Base-by-base conservation (phyloP, 2,797 vertebrate species). In the Peromyscus attwateri region DNA sequence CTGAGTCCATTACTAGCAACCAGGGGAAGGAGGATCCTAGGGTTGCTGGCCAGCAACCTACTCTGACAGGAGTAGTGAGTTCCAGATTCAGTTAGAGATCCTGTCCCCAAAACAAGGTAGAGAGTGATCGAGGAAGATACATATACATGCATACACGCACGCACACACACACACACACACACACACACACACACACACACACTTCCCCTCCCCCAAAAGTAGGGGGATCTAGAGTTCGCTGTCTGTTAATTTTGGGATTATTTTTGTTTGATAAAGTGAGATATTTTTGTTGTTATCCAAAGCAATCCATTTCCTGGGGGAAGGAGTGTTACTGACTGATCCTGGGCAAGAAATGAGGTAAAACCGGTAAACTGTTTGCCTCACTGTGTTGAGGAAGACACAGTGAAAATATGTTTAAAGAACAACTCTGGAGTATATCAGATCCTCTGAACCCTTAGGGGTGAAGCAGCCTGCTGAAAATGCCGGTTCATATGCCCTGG, bases 401-500 rank as follows among this genome's bases (percentile, higher is more conserved):
- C 2, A 34, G 37, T 55, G 93, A 81, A 79, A 77, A 19, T 37
- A 76, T 29, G 95, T 89, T 95, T 97, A 31, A 34, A 93, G 89
- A 88, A 71, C 87, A 96, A 91, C 76, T 90, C 95, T 96, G 96
- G 77, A 96, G 95, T 93, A 81, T 96, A 91, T 77, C 85, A 89
- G 87, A 66, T 71, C 71, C 62, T 92, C 83, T 97, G 85, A 96
- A 98, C 93, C 89, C 40, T 85, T 12, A 34, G 34, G 14, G 96
- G 84, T 82, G 93, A 85, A 97, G 68, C 84, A 97, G 82, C 73
- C 96, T 92, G 87, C 93, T 94, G 55, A 85, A 95, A 27, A 52
- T 60, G 84, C 19, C 93, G 0, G 25, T 83, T 97, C 96, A 96
- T 77, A 92, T 89, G 94, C 94, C 81, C 40, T 71, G 46, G 57